Base-by-base conservation (phyloP, 2,797 vertebrate species). In the Anguilla marmorata region DNA sequence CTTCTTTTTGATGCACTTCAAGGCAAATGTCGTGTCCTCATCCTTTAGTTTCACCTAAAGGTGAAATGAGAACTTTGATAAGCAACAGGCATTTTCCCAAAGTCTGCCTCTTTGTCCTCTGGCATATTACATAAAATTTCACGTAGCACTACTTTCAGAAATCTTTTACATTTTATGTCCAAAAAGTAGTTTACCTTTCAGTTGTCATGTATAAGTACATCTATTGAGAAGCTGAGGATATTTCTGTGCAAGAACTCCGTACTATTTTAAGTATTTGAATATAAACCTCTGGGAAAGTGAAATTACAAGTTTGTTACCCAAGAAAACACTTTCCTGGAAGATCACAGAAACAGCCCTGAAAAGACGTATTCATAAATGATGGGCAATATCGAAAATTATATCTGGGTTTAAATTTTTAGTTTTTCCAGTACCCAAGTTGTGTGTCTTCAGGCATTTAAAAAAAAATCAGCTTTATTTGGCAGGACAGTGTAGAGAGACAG, bases 1-100 rank as follows among this genome's bases (percentile, higher is more conserved):
- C 86, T 95, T 95, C 92, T 97, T 97, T 91, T 96, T 97, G 54
- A 97, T 96, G 90, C 96, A 96, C 91, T 97, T 97, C 85, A 97
- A 92, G 85, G 96, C 96, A 91, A 96, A 97, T 0, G 96, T 91
- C 41, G 86, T 89, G 58, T 95, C 94, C 89, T 96, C 96, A n/a
- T 96, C 93, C 91, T 93, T 95, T 74, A 96, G 90, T 88, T 95
- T 96, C 16, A 97, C 96, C 96, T 96, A 88, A 87, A 74, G 69
- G 60, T 24, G 82, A 24, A 33, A 86, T 16, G 11, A n/a, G 7
- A 30, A 33, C 85, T 21, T 19, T 21, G 60, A n/a, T 48, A 16
- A 63, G 84, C 6, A 48, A 45, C 21, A 8, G 19, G n/a, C 45
- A 9, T 2, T 76, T 16, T 76, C 30, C 76, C n/a, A 7, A 33